Conservation (phyloP, 2,797 vertebrate genomes). For the Catostomus latipinnis region DNA sequence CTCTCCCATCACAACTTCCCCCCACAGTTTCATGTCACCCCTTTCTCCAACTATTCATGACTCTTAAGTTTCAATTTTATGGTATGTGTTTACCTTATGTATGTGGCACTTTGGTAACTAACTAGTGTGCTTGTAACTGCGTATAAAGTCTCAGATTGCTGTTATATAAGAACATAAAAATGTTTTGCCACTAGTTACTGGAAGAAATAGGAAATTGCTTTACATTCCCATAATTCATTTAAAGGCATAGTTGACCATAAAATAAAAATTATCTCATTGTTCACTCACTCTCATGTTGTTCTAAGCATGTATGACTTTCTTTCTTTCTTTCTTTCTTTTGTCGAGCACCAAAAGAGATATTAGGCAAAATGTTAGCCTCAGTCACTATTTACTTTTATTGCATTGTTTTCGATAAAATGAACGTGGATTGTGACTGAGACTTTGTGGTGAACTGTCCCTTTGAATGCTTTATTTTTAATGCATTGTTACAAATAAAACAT, state of each 20-base stretch:
- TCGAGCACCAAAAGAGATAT: no score
- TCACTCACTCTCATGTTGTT: no score
- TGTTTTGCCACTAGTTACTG: not conserved
- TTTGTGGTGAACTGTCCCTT: no score
- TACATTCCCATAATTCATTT: not conserved
- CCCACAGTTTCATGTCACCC: slow-evolving; percentile 70
- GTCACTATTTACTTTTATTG: no score
- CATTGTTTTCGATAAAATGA: no score
- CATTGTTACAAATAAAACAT: not conserved
- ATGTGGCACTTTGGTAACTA: slow-evolving; percentile 2
- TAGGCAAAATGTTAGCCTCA: no score
- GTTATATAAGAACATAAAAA: not conserved
- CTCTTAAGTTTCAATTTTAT: slow-evolving; percentile 22
- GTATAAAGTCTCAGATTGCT: slow-evolving; percentile 1
- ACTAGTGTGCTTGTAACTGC: not conserved
- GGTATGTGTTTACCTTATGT: not conserved
- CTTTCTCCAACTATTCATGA: slow-evolving; percentile 30
- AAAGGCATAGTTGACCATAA: not conserved
- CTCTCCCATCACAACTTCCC: slow-evolving; percentile 60
- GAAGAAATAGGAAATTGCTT: not conserved
- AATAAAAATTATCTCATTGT: not conserved
- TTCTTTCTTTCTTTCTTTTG: no score
- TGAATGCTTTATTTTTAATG: not conserved
- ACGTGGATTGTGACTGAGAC: no score
- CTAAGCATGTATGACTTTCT: no score